Evolutionary conservation across 2,888 invertebrate species (phyloP).

Genomic region (Sesia bembeciformis): DNA sequence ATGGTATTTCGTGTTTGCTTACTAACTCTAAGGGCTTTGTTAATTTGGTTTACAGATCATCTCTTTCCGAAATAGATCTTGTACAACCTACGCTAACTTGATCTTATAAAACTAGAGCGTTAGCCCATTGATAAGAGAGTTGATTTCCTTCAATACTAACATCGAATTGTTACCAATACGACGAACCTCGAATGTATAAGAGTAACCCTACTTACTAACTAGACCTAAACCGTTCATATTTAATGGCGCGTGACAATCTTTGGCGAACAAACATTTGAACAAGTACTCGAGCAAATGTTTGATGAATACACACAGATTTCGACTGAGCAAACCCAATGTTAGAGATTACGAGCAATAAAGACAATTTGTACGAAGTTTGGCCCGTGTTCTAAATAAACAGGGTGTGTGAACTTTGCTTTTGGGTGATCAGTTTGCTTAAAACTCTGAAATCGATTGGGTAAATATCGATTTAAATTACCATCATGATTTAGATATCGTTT

Average conservation of each 20-base stretch:
- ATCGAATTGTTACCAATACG: too few species aligned
- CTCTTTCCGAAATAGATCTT: too few species aligned
- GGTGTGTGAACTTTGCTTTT: slow-evolving; percentile 13
- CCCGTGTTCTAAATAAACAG: neutral
- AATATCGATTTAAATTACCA: neutral
- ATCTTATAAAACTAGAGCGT: too few species aligned
- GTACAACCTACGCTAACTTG: too few species aligned
- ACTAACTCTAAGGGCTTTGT: too few species aligned
- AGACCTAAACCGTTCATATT: slow-evolving; percentile 20
- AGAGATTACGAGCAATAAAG: slow-evolving; percentile 9
- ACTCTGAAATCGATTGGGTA: neutral
- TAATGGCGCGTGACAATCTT: slow-evolving; percentile 37
- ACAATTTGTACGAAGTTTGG: slow-evolving; percentile 1
- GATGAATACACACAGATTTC: slow-evolving; percentile 4
- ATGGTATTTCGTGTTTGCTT: too few species aligned
- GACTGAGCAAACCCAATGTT: slow-evolving; percentile 6
- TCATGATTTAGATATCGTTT: too few species aligned
- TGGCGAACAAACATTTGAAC: slow-evolving; percentile 20
- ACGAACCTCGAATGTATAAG: too few species aligned
- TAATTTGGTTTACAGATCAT: too few species aligned
- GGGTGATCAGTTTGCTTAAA: neutral
- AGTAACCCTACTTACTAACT: slow-evolving; percentile 15
- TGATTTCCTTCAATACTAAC: too few species aligned
- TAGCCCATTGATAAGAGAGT: too few species aligned
- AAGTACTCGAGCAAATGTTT: slow-evolving; percentile 5